Base-by-base conservation (phyloP, 2,888 invertebrate genomes). In the Sycophila texana region DNA sequence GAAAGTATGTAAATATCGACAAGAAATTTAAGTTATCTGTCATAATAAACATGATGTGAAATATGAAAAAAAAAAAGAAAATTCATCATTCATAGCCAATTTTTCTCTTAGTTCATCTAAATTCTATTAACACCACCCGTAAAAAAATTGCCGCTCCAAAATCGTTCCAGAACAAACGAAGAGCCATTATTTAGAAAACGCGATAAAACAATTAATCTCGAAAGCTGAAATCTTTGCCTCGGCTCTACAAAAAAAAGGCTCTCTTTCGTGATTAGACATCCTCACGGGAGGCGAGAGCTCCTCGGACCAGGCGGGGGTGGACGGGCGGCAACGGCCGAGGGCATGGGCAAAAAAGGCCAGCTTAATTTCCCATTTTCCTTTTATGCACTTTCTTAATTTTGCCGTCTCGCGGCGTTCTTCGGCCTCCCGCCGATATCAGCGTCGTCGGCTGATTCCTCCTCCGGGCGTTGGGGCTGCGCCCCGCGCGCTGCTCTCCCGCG, bases 341-440 rank as follows among this genome's bases (percentile, higher is more conserved):
- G 39, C 58, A 51, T 16, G 60, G 65, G 20, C 60, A 58, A 77
- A 77, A 71, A 77, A 47, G 73, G 60, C 67, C 73, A 73, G 53
- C 77, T 77, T 77, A 80, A 77, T 80, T 77, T 80, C 74, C 71
- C 77, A 80, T 80, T 80, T 80, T 77, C 77, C 74, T 74, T 77
- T 77, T 76, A 81, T 81, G 77, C 81, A 78, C 81, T 81, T 81
- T 77, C 74, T 81, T 81, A 74, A 81, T 81, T 81, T 79, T 61
- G 20, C 76, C 60, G 39, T 66, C 67, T 67, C 53, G 55, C 55
- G 57, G 61, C 47, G 10, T 68, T 61, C n/a, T 22, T 63, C 14
- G 16, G 39, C 26, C 57, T 18, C 20, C 7, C 30, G 18, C 16
- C 14, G 22, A 53, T 53, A 53, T 53, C 53, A 51, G 66, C 14